Evolutionary conservation across 2,888 invertebrate species (phyloP).

Genomic region (Chloromyia formosa): DNA sequence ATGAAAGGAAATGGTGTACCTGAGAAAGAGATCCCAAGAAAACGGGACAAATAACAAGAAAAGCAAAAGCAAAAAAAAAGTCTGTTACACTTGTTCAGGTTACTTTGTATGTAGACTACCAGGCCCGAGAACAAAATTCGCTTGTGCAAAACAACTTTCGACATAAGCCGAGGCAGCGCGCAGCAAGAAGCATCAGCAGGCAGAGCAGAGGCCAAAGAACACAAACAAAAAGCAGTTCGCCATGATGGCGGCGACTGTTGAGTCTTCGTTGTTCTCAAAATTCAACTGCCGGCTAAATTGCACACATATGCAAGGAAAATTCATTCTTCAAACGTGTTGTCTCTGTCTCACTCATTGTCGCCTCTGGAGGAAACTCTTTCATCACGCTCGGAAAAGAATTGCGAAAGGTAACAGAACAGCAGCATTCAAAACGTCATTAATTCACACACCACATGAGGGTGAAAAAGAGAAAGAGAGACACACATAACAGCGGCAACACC

Average conservation of each 20-base stretch:
- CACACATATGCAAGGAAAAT: background rate
- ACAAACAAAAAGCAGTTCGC: conserved; percentile 32
- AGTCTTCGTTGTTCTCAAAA: background rate
- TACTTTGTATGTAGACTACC: background rate
- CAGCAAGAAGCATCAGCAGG: too few relatives aligned
- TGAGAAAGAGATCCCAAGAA: too few relatives aligned
- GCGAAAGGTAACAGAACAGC: too few relatives aligned
- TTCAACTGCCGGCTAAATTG: conserved; percentile 19
- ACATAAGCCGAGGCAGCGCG: too few relatives aligned
- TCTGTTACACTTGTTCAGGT: conserved; percentile 17
- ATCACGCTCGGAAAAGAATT: background rate
- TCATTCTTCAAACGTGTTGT: too few relatives aligned
- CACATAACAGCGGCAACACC: background rate
- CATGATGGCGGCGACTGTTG: conserved; percentile 36
- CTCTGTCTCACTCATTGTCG: background rate
- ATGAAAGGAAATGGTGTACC: too few relatives aligned
- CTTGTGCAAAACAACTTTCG: conserved; percentile 39
- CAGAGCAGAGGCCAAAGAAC: background rate
- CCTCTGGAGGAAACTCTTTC: background rate
- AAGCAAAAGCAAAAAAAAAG: conserved; percentile 4
- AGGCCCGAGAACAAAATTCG: conserved; percentile 25
- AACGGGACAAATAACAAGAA: background rate
- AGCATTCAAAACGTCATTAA: too few relatives aligned
- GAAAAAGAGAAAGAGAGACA: background rate
- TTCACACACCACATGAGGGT: too few relatives aligned